phyloP scores from a whole-genome alignment of 2,797 vertebrate genomes.

The Sciurus carolinensis region DNA sequence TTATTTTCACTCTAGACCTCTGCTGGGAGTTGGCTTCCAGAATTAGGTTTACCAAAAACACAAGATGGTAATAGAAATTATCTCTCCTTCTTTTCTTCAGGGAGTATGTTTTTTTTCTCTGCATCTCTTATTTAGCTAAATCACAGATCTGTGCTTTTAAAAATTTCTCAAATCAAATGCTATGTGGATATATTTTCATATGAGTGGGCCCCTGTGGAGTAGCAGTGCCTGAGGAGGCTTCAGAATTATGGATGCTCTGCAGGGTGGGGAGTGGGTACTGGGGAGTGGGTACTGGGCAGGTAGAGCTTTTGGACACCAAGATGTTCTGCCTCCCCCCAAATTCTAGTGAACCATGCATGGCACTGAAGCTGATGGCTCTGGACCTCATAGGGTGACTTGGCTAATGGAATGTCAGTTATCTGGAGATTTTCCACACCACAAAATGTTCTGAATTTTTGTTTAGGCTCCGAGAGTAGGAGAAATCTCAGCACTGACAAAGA shows the following conservation, averaged over 20 bases:
- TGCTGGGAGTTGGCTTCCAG: not conserved
- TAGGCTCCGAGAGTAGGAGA: not conserved
- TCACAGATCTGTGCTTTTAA: not conserved
- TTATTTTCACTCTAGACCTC: conserved; percentile 14
- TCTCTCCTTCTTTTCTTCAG: not conserved
- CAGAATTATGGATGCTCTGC: not conserved
- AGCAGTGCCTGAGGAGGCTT: not conserved
- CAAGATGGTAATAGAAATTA: conserved; percentile 7
- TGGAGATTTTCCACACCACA: not conserved
- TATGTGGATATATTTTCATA: not conserved
- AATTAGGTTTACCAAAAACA: conserved; percentile 7
- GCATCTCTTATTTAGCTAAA: not conserved
- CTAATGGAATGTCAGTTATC: not conserved
- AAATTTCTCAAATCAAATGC: not conserved
- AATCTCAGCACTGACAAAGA: not conserved
- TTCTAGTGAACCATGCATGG: not conserved
- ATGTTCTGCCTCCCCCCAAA: not conserved
- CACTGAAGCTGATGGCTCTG: not conserved
- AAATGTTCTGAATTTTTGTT: not conserved
- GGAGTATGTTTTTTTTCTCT: not conserved
- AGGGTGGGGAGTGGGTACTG: not conserved
- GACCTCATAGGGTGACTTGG: not conserved
- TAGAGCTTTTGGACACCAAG: not conserved
- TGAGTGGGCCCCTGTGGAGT: not conserved
- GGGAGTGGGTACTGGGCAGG: not conserved